These are phyloP conservation scores for Zaprionus gabonicus DNA, from an alignment of 1,140 invertebrate genomes.

Conservation along the genomic window DNA sequence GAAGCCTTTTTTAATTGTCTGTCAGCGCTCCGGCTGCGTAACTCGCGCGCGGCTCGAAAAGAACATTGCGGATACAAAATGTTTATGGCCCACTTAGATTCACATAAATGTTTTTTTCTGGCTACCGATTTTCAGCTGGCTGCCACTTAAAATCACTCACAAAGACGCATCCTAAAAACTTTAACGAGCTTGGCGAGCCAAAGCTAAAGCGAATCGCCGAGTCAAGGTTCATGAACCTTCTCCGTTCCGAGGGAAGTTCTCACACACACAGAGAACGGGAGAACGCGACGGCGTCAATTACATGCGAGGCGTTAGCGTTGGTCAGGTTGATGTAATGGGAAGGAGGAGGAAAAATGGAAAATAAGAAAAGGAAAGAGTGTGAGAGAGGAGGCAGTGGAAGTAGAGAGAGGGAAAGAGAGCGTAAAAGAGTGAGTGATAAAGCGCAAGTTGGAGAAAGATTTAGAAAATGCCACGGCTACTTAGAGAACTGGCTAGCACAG, in stretches of 20 bases:
- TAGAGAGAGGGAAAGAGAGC: not conserved
- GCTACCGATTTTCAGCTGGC: slow-evolving; percentile 58
- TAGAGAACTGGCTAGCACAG: slow-evolving; percentile 27
- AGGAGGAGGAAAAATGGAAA: not conserved
- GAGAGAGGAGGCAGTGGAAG: not conserved
- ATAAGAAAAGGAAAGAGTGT: not conserved
- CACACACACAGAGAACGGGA: slow-evolving; percentile 16
- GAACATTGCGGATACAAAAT: slow-evolving; percentile 30
- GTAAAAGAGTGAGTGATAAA: slow-evolving; percentile 1
- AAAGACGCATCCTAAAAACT: slow-evolving; percentile 58
- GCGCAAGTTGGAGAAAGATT: slow-evolving; percentile 17
- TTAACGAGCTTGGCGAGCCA: slow-evolving; percentile 56
- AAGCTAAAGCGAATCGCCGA: slow-evolving; percentile 18
- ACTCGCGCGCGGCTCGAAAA: not conserved
- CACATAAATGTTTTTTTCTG: slow-evolving; percentile 48
- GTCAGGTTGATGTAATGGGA: slow-evolving; percentile 20
- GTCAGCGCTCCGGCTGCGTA: slow-evolving; percentile 2
- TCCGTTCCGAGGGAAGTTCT: not conserved
- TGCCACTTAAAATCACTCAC: slow-evolving; percentile 56
- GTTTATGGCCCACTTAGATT: slow-evolving; percentile 42
- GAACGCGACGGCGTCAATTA: slow-evolving; percentile 71
- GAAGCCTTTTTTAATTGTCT: slow-evolving; percentile 22
- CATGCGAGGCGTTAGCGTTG: slow-evolving; percentile 51
- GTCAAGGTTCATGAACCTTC: slow-evolving; percentile 66
- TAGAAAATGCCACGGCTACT: slow-evolving; percentile 54